These are phyloP conservation scores for Hirtodrosophila confusa DNA, from an alignment of 2,888 invertebrate genomes.

Conservation along the genomic window DNA sequence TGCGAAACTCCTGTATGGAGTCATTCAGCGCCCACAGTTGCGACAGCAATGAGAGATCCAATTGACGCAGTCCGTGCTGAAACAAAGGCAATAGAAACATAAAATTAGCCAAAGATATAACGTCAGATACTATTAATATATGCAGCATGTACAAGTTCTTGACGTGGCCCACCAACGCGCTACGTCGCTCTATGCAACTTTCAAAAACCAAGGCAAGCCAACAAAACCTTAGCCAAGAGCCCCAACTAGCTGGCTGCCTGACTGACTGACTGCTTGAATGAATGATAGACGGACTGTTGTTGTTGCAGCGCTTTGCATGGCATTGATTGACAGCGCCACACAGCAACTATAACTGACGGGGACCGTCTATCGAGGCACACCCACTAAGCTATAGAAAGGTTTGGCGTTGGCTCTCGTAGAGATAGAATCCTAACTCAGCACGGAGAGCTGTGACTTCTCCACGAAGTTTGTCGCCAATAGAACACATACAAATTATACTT, in stretches of 20 bases:
- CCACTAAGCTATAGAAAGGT: conserved; percentile 51
- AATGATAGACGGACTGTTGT: conserved; percentile 8
- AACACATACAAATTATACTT: not conserved
- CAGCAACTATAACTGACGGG: conserved; percentile 46
- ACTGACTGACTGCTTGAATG: conserved; percentile 23
- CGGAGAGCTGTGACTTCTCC: conserved; percentile 19
- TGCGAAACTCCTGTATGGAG: conserved; percentile 94
- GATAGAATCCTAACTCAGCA: conserved; percentile 12
- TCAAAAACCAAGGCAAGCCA: conserved; percentile 63
- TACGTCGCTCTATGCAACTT: conserved; percentile 48
- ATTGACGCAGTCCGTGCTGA: conserved; percentile 94
- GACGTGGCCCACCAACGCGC: conserved; percentile 66
- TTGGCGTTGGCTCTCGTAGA: conserved; percentile 25
- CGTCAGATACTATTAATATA: conserved; percentile 28
- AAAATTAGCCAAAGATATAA: conserved; percentile 30
- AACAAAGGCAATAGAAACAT: conserved; percentile 59
- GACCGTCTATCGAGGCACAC: conserved; percentile 44
- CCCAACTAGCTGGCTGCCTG: conserved; percentile 11
- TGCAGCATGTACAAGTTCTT: conserved; percentile 56
- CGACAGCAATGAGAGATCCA: conserved; percentile 94
- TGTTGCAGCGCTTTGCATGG: conserved; percentile 32
- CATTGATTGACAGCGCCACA: conserved; percentile 70
- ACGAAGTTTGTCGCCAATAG: conserved; percentile 8
- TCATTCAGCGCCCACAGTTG: conserved; percentile 97
- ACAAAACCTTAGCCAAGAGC: conserved; percentile 23